Base-by-base conservation (phyloP, 2,888 invertebrate genomes). In the Chymomyza fuscimana region DNA sequence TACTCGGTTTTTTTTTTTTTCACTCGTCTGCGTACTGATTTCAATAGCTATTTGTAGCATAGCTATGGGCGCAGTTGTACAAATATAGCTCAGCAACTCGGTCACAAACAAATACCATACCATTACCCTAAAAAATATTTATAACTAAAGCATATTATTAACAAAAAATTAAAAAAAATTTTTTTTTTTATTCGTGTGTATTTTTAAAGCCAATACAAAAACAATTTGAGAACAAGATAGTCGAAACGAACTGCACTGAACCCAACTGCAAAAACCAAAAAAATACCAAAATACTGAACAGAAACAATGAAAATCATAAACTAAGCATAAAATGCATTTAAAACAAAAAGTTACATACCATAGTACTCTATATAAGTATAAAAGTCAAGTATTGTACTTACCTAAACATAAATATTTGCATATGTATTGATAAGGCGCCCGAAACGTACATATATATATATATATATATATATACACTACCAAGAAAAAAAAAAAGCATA, bases 311-410 rank as follows among this genome's bases (percentile, higher is more conserved):
- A 61, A 54, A 64, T 82, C 85, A 84, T 86, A 74, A 81, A 84
- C 79, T 81, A 86, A 78, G 84, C 87, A 86, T 85, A 64, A 82
- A 85, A 86, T 85, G 87, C 87, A 84, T 84, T 84, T 84, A 86
- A 32, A 32, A 72, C 65, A 73, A 64, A 64, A 36, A 65, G 65
- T 46, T 65, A 58, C 29, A 40, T 25, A 22, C 46, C 7, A 12
- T 15, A 50, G 46, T 50, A 63, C 12, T 60, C 4, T 32, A 22
- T 25, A 58, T 22, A 19, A 25, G 32, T 32, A 5, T 32, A 32
- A 56, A n/a, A 56, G 22, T 22, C 56, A 54, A 54, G 40, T 40
- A 40, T 40, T 40, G 5, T 40, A 40, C 40, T 40, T 29, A 29
- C 3, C 3, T 29, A 29, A 29, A 32, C 32, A 32, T 32, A 32